Conservation (phyloP, 2,888 invertebrate species). For the Amblyteles armatorius region DNA sequence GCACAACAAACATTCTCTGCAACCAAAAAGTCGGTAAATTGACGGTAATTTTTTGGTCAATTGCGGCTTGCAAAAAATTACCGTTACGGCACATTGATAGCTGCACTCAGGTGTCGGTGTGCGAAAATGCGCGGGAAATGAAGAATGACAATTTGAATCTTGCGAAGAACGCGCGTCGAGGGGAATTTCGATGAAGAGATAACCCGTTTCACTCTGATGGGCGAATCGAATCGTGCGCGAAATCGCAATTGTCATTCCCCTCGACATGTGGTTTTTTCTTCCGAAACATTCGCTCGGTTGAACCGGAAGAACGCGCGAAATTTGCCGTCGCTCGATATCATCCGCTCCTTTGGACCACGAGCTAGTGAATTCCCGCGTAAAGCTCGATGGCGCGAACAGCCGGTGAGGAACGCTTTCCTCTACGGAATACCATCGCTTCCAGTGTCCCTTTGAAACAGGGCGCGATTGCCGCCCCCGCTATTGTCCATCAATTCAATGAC, state of each 20-base stretch:
- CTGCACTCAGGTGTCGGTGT: not conserved
- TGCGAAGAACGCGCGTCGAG: not conserved
- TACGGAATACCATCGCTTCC: not conserved
- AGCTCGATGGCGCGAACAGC: slow-evolving; percentile 6
- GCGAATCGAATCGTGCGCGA: slow-evolving; percentile 15
- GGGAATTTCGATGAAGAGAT: not conserved
- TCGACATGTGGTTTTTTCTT: not conserved
- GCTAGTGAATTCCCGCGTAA: not conserved
- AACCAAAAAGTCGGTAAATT: no score
- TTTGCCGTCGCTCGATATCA: not conserved
- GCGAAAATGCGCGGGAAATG: not conserved
- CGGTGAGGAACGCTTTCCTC: not conserved
- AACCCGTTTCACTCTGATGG: not conserved
- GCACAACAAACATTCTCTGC: no score
- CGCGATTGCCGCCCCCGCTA: not conserved
- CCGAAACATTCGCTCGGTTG: slow-evolving; percentile 12
- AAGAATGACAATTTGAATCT: slow-evolving; percentile 6
- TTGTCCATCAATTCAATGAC: not conserved
- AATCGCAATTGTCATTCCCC: slow-evolving; percentile 6
- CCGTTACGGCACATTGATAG: not conserved
- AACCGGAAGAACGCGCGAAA: not conserved
- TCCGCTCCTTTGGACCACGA: not conserved
- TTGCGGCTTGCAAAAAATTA: no score
- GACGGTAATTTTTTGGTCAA: no score
- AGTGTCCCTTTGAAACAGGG: not conserved